Conservation (phyloP, 2,113 vertebrate genomes). For the Cairina moschata region DNA sequence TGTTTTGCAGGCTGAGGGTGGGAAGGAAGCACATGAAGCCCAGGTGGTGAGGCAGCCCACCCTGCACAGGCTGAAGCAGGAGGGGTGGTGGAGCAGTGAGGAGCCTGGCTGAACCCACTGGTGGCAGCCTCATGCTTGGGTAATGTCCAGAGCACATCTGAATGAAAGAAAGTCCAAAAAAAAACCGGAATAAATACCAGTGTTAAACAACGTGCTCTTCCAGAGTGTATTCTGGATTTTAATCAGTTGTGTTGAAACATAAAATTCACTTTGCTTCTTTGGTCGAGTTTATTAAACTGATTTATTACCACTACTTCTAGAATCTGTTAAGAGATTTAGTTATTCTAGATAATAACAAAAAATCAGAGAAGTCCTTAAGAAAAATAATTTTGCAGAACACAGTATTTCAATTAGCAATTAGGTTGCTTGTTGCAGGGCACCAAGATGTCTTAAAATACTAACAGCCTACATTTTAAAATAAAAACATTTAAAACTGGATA, state of each 20-base stretch:
- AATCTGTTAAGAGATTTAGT: background rate
- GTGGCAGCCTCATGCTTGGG: background rate
- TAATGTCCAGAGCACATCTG: background rate
- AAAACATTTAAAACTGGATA: background rate
- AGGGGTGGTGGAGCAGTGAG: background rate
- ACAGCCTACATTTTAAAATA: background rate
- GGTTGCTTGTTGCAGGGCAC: background rate
- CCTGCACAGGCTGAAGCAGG: background rate
- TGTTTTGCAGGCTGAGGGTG: background rate
- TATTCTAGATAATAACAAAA: background rate
- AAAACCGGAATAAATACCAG: background rate
- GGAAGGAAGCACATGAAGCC: background rate
- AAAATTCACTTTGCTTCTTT: constrained; percentile 15
- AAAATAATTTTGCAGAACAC: background rate
- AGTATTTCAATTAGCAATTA: background rate
- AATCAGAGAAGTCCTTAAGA: background rate
- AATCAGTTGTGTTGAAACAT: background rate
- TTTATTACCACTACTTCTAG: background rate
- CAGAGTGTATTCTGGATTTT: background rate
- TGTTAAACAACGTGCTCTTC: background rate
- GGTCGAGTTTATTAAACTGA: background rate
- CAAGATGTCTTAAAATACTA: background rate
- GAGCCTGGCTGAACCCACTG: background rate
- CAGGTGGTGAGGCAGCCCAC: background rate
- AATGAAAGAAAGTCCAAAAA: background rate